A percentile compares a stretch with the other conserved stretches of the same genome.
phyloP scores from a whole-genome alignment of 2,113 vertebrate species.

The Junco hyemalis region DNA sequence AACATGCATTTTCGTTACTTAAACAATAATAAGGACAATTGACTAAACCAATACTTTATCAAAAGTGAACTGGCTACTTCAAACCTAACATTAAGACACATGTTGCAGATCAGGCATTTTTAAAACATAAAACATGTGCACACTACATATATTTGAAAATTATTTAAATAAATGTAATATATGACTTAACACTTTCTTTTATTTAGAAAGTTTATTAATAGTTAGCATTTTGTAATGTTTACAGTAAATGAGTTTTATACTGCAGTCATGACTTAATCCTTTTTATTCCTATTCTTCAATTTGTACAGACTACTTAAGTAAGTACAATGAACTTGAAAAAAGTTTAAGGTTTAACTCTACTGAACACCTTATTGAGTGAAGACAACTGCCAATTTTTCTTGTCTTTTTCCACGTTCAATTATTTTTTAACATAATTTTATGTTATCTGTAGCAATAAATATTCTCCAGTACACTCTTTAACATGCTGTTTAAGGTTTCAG shows the following conservation, averaged over 20 bases:
- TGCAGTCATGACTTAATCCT: not conserved
- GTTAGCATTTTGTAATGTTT: not conserved
- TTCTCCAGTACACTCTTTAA: not conserved
- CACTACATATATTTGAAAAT: not conserved
- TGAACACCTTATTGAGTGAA: not conserved
- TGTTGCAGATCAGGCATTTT: not conserved
- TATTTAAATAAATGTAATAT: not conserved
- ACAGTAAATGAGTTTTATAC: not conserved
- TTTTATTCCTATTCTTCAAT: not conserved
- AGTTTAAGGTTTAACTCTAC: not conserved
- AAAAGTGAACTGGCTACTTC: not conserved
- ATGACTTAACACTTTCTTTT: not conserved
- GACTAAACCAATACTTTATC: not conserved
- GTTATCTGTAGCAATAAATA: not conserved
- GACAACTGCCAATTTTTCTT: not conserved
- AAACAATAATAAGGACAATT: not conserved
- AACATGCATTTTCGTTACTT: not conserved
- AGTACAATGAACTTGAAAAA: not conserved
- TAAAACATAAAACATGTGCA: not conserved
- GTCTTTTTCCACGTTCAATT: not conserved
- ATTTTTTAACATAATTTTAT: not conserved
- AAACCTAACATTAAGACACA: not conserved
- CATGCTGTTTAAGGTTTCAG: not conserved
- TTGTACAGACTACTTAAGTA: not conserved
- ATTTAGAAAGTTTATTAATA: not conserved